phyloP scores from a whole-genome alignment of 2,113 vertebrate genomes.

The Phoenicopterus ruber region DNA sequence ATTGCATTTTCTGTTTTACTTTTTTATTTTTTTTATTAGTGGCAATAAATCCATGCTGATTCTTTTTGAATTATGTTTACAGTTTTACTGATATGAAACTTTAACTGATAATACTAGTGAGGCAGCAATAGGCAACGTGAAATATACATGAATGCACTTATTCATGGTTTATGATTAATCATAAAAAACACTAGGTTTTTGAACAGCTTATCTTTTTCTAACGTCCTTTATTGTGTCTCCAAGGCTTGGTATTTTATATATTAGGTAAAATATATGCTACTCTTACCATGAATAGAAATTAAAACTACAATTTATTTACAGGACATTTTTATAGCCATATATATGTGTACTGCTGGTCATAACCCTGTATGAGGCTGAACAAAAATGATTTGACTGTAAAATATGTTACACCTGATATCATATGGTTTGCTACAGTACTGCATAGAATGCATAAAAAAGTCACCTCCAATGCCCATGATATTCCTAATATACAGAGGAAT shows the following conservation, averaged over 20 bases:
- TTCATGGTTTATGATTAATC: constrained; percentile 43
- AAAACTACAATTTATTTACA: constrained; percentile 59
- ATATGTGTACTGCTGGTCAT: constrained; percentile 18
- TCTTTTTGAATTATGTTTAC: constrained; percentile 26
- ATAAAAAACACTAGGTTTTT: constrained; percentile 21
- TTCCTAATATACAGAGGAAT: background rate
- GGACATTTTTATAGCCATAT: constrained; percentile 56
- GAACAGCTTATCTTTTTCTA: constrained; percentile 56
- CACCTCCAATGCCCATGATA: background rate
- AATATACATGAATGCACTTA: constrained; percentile 42
- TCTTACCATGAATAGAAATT: constrained; percentile 58
- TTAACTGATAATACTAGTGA: constrained; percentile 22
- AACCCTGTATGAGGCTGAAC: constrained; percentile 26
- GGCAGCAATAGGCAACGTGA: constrained; percentile 13
- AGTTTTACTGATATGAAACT: constrained; percentile 22
- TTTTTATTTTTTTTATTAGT: background rate
- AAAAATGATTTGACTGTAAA: constrained; percentile 42
- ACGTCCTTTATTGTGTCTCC: constrained; percentile 4
- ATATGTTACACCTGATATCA: constrained; percentile 17
- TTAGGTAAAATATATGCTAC: constrained; percentile 47
- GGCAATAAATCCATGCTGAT: constrained; percentile 15
- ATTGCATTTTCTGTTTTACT: background rate
- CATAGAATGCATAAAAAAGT: background rate
- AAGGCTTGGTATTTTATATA: constrained; percentile 42
- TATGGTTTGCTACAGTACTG: background rate